Base-by-base conservation (phyloP, 1,140 invertebrate species). In the Drosophila kanapiae region DNA sequence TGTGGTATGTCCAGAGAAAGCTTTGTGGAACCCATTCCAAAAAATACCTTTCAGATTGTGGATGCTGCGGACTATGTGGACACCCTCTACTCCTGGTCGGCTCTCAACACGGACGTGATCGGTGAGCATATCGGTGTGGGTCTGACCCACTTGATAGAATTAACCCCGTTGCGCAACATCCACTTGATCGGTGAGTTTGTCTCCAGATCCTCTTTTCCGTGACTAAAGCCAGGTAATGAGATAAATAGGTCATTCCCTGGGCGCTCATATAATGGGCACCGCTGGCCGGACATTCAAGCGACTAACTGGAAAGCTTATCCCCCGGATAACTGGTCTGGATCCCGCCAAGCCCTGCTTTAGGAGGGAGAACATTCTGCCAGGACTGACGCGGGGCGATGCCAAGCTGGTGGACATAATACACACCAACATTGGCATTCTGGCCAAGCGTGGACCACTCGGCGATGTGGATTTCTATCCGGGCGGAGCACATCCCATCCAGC, bases 401-500 rank as follows among this genome's bases (percentile, higher is more conserved):
- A 87, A 92, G 37, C 94, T 95, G 51, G 94, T 95, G 0, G 96
- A 97, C 78, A 94, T 96, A 0, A 95, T 97, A 71, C 96, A 97
- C 78, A 96, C 96, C 0, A 96, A 96, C 82, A 95, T 94, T 6
- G 96, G 96, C 0, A 94, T 95, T 42, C 94, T 96, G 76, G 96
- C 85, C 7, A 92, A 92, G 54, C 60, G 75, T 0, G 80, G 81
- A n/a, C 85, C 91, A 0, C 33, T 92, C 8, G 92, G 97, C 4
- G 94, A 96, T 78, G 94, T 94, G 1, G 97, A 98, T 92, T 97
- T 97, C 92, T 97, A 95, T 92, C 96, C 96, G 0, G 80, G 80
- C 6, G 92, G 92, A 10, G 72, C 75, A n/a, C 65, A 80, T 62
- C 75, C 91, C n/a, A 75, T 93, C 63, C 94, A 94, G 79, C 94